Base-by-base conservation (phyloP, 2,113 vertebrate species). In the Antigone vipio region DNA sequence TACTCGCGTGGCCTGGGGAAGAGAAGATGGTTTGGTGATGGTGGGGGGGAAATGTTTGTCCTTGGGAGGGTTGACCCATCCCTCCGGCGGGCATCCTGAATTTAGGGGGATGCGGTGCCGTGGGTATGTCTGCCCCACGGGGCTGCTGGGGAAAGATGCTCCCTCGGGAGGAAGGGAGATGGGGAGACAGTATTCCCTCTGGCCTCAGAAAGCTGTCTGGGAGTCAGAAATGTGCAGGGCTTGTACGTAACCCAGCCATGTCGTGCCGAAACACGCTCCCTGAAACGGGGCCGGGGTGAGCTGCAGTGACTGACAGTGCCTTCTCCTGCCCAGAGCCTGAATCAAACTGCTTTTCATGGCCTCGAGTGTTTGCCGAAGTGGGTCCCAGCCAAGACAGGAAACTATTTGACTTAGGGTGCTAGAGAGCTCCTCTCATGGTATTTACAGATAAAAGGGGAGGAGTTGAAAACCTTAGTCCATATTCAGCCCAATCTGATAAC, bases 391-490 rank as follows among this genome's bases (percentile, higher is more conserved):
- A 97, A 97, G 96, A 93, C 94, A 97, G 94, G 94, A 97, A 97
- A 87, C 96, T 92, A 85, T 93, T 89, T 96, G 94, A 95, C 96
- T 97, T 92, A 4, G 29, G 81, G 94, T 92, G 92, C 84, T 92
- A 89, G 86, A 96, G 89, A 95, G 71, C 77, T 89, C 42, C 76
- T 96, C 92, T 96, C 87, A 20, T 82, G 96, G 89, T 93, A 95
- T 93, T 96, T 93, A 53, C 95, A 95, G 95, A 96, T 97, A 95
- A 94, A 97, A 97, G 95, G 94, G 96, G 96, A 97, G 96, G 96
- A 96, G 93, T 85, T 95, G 95, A 95, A 82, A 95, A 91, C 84
- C 21, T 32, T 68, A 76, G 94, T 94, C 91, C 84, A 2, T 72
- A 8, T 64, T 96, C 91, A 93, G 45, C 96, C 91, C 92, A 93